Conservation (phyloP, 64 coral and sea anemone genomes). For the Actinia equina region DNA sequence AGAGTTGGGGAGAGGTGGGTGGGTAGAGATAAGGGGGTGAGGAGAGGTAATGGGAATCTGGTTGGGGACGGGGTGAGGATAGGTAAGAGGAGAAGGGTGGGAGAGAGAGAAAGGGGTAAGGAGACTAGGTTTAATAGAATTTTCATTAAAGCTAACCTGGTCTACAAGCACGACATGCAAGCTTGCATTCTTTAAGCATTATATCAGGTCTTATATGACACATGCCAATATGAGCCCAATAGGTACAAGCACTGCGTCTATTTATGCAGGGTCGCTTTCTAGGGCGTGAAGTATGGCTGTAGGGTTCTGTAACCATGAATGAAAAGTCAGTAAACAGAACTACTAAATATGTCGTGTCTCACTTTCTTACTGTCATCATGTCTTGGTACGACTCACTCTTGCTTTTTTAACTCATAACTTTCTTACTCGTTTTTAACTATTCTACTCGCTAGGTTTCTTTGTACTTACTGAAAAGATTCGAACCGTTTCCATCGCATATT, state of each 20-base stretch:
- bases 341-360: too few species aligned
- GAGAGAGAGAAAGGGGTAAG: not conserved
- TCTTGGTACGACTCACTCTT: too few species aligned
- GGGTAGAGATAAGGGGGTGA: too few species aligned
- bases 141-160: not conserved
- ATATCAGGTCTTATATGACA: constrained; percentile 9
- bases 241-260: not conserved
- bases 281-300: not conserved
- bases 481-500: constrained; percentile 12
- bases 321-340: too few species aligned
- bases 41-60: too few species aligned
- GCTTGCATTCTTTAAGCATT: constrained; percentile 16
- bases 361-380: too few species aligned
- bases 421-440: too few species aligned
- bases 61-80: too few species aligned
- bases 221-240: constrained; percentile 2
- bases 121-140: not conserved
- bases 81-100: too few species aligned
- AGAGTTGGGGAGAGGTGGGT: too few species aligned
- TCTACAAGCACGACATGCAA: constrained; percentile 6
- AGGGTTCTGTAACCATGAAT: not conserved
- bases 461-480: not conserved
- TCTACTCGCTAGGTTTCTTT: too few species aligned
- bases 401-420: too few species aligned
- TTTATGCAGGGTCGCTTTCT: not conserved